Percentiles rank a stretch among this genome's conserved stretches.
These are phyloP conservation scores for Megalurothrips usitatus DNA, from an alignment of 2,888 invertebrate genomes.

Conservation along the genomic window DNA sequence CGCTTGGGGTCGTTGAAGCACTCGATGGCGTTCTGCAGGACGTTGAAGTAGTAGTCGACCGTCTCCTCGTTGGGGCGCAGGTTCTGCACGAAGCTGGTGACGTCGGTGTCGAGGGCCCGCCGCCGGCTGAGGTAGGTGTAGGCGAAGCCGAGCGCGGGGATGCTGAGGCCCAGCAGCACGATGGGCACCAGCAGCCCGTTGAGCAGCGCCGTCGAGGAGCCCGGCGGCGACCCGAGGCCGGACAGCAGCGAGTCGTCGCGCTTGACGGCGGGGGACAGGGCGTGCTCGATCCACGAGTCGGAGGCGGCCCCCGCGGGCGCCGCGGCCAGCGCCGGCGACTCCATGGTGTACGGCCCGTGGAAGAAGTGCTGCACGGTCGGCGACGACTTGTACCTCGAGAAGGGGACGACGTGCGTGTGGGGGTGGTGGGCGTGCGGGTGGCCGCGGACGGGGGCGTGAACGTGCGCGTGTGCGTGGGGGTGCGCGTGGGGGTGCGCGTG, in stretches of 20 bases:
- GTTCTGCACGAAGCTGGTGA: background rate
- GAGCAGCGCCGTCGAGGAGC: conserved; percentile 8
- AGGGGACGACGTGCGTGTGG: background rate
- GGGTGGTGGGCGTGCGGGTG: background rate
- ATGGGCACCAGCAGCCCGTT: conserved; percentile 32
- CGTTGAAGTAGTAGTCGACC: conserved; percentile 17
- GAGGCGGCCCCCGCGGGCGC: background rate
- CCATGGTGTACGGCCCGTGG: conserved; percentile 21
- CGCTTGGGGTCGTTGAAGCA: conserved; percentile 12
- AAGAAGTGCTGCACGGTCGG: conserved; percentile 11
- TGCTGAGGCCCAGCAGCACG: conserved; percentile 34
- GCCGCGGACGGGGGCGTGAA: background rate
- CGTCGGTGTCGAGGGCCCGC: background rate
- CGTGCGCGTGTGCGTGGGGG: background rate
- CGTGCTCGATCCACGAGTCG: conserved; percentile 12
- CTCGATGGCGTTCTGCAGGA: conserved; percentile 27
- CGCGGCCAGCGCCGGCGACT: background rate
- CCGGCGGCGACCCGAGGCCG: background rate
- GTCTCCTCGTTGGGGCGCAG: conserved; percentile 15
- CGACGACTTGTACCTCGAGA: background rate
- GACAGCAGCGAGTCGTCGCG: conserved; percentile 24
- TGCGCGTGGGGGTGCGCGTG: background rate
- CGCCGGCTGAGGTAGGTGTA: conserved; percentile 33
- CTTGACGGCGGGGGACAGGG: conserved; percentile 7
- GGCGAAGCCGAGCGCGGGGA: conserved; percentile 34